A percentile compares a stretch with the other conserved stretches of the same genome.
phyloP scores from a whole-genome alignment of 2,888 invertebrate species.

The Lasioglossum zephyrum region DNA sequence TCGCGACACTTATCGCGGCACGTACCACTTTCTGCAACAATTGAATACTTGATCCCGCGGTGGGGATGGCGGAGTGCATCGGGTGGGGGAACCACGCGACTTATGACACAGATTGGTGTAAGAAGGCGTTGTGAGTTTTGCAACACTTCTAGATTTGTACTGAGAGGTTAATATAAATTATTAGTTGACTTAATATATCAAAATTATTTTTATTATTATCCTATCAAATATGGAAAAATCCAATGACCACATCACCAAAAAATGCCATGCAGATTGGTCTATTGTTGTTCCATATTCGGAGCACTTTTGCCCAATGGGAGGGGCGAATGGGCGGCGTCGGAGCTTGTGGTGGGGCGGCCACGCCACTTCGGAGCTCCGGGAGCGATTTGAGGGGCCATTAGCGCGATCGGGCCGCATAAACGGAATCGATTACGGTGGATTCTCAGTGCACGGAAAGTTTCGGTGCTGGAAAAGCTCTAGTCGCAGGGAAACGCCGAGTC shows the following conservation, averaged over 20 bases:
- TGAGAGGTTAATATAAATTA: not conserved
- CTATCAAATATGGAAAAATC: too few species aligned
- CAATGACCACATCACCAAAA: not conserved
- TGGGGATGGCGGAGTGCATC: not conserved
- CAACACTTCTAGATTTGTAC: not conserved
- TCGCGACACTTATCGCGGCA: slow-evolving; percentile 13
- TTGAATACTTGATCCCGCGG: not conserved
- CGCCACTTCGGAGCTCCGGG: not conserved
- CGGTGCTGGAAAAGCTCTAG: not conserved
- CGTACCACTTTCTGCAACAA: not conserved
- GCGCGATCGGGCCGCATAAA: not conserved
- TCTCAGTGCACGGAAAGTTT: not conserved
- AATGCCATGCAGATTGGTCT: not conserved
- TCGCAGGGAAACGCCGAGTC: not conserved
- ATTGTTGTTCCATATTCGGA: not conserved
- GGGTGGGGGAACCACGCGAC: not conserved
- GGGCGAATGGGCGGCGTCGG: not conserved
- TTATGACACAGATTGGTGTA: not conserved
- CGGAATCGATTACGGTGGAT: not conserved
- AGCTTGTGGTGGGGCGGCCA: not conserved
- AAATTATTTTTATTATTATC: too few species aligned
- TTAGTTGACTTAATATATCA: too few species aligned
- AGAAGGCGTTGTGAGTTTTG: not conserved
- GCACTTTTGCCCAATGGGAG: not conserved
- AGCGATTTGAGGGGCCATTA: not conserved